These are phyloP conservation scores for Myripristis jacobus DNA, from an alignment of 2,797 vertebrate genomes.

Conservation along the genomic window DNA sequence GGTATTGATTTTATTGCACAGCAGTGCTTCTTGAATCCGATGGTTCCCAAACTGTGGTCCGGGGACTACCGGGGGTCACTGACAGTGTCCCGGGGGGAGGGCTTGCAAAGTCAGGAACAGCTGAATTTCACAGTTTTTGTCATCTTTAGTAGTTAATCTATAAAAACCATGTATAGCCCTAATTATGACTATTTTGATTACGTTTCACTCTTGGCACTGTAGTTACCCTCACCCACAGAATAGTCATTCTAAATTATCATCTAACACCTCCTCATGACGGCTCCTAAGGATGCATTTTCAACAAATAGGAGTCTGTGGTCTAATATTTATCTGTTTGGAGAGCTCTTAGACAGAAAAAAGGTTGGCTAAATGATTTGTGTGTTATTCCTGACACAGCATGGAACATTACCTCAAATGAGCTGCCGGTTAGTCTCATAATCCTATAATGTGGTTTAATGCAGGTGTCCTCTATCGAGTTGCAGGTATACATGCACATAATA, in stretches of 20 bases:
- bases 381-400: background rate
- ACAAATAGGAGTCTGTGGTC: background rate
- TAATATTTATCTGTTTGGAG: background rate
- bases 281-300: background rate
- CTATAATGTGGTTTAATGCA: background rate
- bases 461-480: background rate
- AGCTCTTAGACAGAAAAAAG: background rate
- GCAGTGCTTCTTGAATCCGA: background rate
- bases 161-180: too few relatives aligned
- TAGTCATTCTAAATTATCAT: too few relatives aligned
- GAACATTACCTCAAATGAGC: too few relatives aligned
- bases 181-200: too few relatives aligned
- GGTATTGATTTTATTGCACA: constrained; percentile 21
- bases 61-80: background rate
- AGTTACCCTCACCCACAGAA: too few relatives aligned
- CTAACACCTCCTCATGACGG: background rate
- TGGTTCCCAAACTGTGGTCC: constrained; percentile 29
- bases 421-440: too few relatives aligned
- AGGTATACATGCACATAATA: too few relatives aligned
- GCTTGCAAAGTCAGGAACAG: too few relatives aligned
- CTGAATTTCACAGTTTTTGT: constrained; percentile 12
- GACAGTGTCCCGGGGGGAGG: constrained; percentile 10
- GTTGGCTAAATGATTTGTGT: background rate
- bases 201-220: too few relatives aligned
- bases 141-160: too few relatives aligned